These are phyloP conservation scores for Forbesichthys papilliferus DNA, from an alignment of 2,113 vertebrate genomes.

Conservation along the genomic window DNA sequence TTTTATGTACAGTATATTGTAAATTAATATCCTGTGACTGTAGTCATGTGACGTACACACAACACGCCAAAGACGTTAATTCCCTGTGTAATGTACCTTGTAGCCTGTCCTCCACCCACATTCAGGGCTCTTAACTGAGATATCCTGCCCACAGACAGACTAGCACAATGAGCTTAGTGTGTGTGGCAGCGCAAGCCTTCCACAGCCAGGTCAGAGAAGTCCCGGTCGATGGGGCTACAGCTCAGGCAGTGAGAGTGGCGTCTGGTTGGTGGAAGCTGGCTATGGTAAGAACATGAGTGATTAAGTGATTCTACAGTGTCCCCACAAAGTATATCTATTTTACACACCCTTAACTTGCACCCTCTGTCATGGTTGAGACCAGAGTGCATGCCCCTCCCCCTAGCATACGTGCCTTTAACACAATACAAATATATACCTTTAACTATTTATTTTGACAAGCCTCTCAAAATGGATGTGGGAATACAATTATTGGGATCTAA, in stretches of 20 bases:
- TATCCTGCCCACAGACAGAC: constrained; percentile 43
- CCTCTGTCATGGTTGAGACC: background rate
- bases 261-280: constrained; percentile 3
- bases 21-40: background rate
- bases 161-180: constrained; percentile 53
- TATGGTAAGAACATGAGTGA: constrained; percentile 10
- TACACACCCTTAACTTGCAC: background rate
- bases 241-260: constrained; percentile 6
- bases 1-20: too few species aligned
- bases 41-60: background rate
- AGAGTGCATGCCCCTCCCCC: too few species aligned
- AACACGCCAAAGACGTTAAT: background rate
- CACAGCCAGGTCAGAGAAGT: constrained; percentile 6
- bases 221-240: constrained; percentile 33
- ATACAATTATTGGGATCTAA: constrained; percentile 29
- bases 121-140: constrained; percentile 43
- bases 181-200: constrained; percentile 26
- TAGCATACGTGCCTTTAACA: too few species aligned
- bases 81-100: constrained; percentile 17
- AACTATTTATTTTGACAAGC: too few species aligned
- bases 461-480: constrained; percentile 1
- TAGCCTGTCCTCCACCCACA: constrained; percentile 2
- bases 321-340: background rate
- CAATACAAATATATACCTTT: too few species aligned
- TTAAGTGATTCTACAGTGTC: constrained; percentile 3